These are phyloP conservation scores for Delichon dasypus DNA, from an alignment of 2,797 vertebrate genomes.

Conservation along the genomic window DNA sequence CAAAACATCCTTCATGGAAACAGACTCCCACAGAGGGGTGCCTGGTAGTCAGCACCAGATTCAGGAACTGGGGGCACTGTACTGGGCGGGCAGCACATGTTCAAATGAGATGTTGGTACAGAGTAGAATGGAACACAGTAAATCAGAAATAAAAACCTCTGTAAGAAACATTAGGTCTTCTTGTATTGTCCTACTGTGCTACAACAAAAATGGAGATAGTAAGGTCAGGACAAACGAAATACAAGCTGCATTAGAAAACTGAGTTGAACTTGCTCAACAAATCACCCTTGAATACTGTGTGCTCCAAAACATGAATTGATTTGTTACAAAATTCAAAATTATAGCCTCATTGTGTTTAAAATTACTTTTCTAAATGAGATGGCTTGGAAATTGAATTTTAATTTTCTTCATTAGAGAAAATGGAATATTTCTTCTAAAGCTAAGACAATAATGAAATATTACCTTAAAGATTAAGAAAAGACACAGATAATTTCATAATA, in stretches of 20 bases:
- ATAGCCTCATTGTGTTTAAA: neutral
- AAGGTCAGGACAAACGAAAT: neutral
- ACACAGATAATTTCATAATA: neutral
- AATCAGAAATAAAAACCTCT: neutral
- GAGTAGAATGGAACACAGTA: neutral
- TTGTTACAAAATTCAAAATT: neutral
- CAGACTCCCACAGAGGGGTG: neutral
- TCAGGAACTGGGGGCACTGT: neutral
- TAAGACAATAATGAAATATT: neutral
- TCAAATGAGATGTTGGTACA: neutral
- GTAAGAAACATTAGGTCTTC: neutral
- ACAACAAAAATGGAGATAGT: neutral
- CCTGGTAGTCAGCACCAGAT: neutral
- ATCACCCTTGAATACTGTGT: neutral
- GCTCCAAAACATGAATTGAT: neutral
- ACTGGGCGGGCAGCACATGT: neutral
- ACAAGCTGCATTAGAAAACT: neutral
- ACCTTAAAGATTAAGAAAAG: neutral
- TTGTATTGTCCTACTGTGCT: neutral
- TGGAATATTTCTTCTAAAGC: neutral
- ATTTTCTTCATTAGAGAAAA: neutral
- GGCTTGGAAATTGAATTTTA: neutral
- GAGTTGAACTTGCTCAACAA: neutral
- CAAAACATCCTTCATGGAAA: neutral
- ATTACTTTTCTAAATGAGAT: neutral